These are phyloP conservation scores for Pristionchus japonicus DNA, from an alignment of 2,888 invertebrate species.

Conservation along the genomic window DNA sequence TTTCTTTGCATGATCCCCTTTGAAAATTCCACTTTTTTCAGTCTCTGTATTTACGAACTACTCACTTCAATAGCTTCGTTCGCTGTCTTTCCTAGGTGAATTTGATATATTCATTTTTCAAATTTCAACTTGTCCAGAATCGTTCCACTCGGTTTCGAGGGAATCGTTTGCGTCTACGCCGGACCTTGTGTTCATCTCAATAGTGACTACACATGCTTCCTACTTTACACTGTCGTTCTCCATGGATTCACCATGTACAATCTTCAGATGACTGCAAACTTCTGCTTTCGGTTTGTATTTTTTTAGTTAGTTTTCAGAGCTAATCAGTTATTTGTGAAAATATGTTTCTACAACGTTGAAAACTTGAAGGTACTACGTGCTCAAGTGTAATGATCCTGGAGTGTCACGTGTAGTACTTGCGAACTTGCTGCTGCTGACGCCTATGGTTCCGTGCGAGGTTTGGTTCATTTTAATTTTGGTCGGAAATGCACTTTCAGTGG, in stretches of 20 bases:
- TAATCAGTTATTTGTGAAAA: too few relatives aligned
- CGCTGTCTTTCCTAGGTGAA: background rate
- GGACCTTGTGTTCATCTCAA: background rate
- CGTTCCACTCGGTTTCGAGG: conserved; percentile 3
- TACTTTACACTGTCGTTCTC: background rate
- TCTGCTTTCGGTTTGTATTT: background rate
- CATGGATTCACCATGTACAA: conserved; percentile 18
- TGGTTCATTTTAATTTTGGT: background rate
- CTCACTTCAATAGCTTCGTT: background rate
- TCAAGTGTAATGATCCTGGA: background rate
- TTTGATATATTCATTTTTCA: background rate
- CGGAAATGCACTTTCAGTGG: background rate
- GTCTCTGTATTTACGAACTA: background rate
- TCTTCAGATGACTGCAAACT: background rate
- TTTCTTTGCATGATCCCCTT: background rate
- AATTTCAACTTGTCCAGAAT: background rate
- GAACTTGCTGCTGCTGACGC: background rate
- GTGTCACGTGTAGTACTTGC: background rate
- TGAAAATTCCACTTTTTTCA: background rate
- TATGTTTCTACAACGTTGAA: too few relatives aligned
- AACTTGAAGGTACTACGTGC: conserved; percentile 1
- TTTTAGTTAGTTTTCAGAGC: too few relatives aligned
- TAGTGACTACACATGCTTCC: background rate
- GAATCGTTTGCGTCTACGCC: background rate
- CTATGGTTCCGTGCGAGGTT: background rate